Conservation (phyloP, 2,113 vertebrate species). For the Eolophus roseicapilla region DNA sequence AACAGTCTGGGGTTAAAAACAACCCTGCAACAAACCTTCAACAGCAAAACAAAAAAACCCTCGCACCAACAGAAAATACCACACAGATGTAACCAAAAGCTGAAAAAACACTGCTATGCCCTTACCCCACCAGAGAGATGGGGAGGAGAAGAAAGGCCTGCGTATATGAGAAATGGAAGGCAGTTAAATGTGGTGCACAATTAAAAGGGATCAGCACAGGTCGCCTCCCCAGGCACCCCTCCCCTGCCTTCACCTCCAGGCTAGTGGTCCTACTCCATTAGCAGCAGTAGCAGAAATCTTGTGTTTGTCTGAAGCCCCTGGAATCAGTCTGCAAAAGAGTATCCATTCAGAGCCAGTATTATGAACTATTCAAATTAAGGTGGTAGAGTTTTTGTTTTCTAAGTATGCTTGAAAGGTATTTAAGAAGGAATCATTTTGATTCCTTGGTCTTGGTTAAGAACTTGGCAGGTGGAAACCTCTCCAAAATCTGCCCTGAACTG, state of each 20-base stretch:
- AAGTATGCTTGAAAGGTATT: background rate
- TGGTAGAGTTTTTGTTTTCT: background rate
- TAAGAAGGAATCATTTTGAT: background rate
- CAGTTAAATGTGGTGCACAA: background rate
- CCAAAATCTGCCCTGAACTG: background rate
- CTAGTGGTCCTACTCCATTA: accelerated
- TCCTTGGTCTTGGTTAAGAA: background rate
- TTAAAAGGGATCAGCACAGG: background rate
- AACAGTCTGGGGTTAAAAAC: background rate
- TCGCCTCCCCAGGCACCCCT: accelerated
- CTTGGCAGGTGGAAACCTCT: background rate
- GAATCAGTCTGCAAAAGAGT: background rate
- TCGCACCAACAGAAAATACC: accelerated
- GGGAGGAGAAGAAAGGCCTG: background rate
- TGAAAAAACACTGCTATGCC: background rate
- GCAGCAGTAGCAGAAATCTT: background rate
- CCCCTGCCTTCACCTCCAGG: background rate
- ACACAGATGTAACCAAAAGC: background rate
- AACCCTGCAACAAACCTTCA: background rate
- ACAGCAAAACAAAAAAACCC: background rate
- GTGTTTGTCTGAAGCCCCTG: background rate
- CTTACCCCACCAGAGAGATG: background rate
- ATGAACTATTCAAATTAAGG: background rate
- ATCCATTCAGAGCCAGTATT: background rate
- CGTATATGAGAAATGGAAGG: background rate